Evolutionary conservation across 2,113 vertebrate genomes (phyloP), one percentile per base, ranked within the genome.

Genomic region (Charina bottae): DNA sequence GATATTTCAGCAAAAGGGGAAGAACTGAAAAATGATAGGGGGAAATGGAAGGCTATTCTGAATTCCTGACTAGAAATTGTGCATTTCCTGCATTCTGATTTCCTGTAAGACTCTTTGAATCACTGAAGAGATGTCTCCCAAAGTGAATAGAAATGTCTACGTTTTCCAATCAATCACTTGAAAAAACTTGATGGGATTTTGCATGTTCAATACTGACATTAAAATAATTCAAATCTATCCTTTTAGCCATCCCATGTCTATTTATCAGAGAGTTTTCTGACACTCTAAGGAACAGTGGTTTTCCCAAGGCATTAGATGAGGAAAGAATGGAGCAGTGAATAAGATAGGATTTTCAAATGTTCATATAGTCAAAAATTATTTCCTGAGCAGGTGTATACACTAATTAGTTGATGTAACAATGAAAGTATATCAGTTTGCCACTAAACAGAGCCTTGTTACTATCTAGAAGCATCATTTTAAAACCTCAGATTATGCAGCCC

Each of bases 371-470:
- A 60, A 90, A 90, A 49, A 59, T 85, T 90, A 90, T 91, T 86
- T 86, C 46, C 23, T 64, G 46, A 68, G 85, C 84, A 56, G 62
- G 62, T 87, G 17, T 49, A 55, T 68, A 59, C 72, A 46, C 62
- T 58, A 87, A 91, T 87, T 87, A 54, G 60, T 87, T 91, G 85
- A 59, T 62, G 56, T 91, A 91, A 86, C 49, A 91, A 91, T 21
- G 2, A 90, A 90, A 33, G 56, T 84, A 90, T 86, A 85, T 68
- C 64, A 53, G 59, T 59, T 64, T 91, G 46, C 59, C 64, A 86
- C 28, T 90, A 55, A 90, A 58, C 42, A 83, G 37, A 84, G 78
- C 37, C 56, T 49, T 84, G 17, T 90, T 84, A 64, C 60, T 53
- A 85, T 19, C 83, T 85, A 91, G 83, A 12, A 86, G n/a, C 49